Percentiles rank a stretch among this genome's conserved stretches.
These are phyloP conservation scores for Saguinus imperator DNA, from an alignment of 2,113 vertebrate species.

Conservation along the genomic window DNA sequence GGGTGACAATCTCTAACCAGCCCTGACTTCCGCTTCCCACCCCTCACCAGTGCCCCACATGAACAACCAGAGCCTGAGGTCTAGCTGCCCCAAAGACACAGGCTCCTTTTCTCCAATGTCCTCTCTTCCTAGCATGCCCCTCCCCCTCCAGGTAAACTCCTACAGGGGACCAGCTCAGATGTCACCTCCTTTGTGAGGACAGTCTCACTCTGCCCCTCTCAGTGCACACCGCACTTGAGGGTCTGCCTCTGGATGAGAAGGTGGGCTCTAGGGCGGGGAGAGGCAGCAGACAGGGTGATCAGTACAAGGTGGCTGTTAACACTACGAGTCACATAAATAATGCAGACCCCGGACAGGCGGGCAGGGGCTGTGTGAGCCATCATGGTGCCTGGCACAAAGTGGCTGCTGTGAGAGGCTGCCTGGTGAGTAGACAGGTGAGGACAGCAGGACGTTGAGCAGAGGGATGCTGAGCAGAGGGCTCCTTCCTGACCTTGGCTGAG, in stretches of 20 bases:
- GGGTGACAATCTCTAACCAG: background rate
- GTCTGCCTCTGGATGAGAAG: background rate
- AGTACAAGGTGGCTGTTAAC: constrained; percentile 4
- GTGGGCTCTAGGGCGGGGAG: background rate
- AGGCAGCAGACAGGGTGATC: background rate
- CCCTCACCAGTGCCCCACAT: rapidly evolving
- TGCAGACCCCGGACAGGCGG: background rate
- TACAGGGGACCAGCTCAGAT: background rate
- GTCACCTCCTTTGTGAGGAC: background rate
- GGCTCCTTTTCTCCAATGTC: background rate
- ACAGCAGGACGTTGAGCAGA: background rate
- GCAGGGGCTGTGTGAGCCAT: background rate
- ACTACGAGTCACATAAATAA: constrained; percentile 24
- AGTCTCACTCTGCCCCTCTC: background rate
- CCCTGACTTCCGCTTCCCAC: background rate
- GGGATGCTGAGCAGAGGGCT: background rate
- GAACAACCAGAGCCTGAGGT: background rate
- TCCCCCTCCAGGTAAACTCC: background rate
- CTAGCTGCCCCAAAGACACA: background rate
- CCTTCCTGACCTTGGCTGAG: background rate
- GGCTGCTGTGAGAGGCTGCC: background rate
- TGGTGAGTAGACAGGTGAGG: background rate
- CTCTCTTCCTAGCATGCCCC: background rate
- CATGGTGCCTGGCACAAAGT: background rate
- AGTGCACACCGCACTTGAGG: background rate